Conservation (phyloP, 2,888 invertebrate species). For the Temnothorax unifasciatus region DNA sequence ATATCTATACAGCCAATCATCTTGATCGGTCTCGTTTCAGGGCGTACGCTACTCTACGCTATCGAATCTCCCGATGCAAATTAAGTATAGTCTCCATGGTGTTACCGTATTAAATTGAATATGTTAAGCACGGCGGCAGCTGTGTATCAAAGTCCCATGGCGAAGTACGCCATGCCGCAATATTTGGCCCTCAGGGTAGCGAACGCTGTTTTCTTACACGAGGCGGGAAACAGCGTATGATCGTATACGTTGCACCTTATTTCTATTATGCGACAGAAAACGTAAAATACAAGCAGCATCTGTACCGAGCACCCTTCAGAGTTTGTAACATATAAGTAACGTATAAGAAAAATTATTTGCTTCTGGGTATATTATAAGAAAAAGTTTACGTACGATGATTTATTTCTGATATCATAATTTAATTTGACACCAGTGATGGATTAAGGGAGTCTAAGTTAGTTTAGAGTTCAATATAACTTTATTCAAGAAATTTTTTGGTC, state of each 20-base stretch:
- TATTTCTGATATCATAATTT: background rate
- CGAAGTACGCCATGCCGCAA: constrained; percentile 43
- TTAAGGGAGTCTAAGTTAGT: background rate
- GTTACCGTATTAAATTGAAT: constrained; percentile 58
- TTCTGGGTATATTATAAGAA: background rate
- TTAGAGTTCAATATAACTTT: constrained; percentile 23
- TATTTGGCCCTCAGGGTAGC: constrained; percentile 56
- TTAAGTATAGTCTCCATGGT: constrained; percentile 55
- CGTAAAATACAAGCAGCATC: constrained; percentile 18
- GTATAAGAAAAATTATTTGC: background rate
- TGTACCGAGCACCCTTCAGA: constrained; percentile 2
- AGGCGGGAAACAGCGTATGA: constrained; percentile 30
- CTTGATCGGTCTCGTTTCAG: constrained; percentile 35
- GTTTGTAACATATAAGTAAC: constrained; percentile 3
- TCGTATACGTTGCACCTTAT: constrained; percentile 42
- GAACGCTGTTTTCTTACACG: constrained; percentile 53
- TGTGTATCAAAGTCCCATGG: constrained; percentile 59
- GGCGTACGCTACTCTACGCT: constrained; percentile 21
- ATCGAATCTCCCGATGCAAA: constrained; percentile 56
- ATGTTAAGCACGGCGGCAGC: constrained; percentile 55
- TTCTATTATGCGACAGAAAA: constrained; percentile 48
- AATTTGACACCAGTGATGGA: constrained; percentile 6
- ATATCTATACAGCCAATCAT: constrained; percentile 30
- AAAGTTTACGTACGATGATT: constrained; percentile 4
- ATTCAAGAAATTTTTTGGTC: background rate